phyloP scores from a whole-genome alignment of 2,797 vertebrate species.

The Miopithecus talapoin region DNA sequence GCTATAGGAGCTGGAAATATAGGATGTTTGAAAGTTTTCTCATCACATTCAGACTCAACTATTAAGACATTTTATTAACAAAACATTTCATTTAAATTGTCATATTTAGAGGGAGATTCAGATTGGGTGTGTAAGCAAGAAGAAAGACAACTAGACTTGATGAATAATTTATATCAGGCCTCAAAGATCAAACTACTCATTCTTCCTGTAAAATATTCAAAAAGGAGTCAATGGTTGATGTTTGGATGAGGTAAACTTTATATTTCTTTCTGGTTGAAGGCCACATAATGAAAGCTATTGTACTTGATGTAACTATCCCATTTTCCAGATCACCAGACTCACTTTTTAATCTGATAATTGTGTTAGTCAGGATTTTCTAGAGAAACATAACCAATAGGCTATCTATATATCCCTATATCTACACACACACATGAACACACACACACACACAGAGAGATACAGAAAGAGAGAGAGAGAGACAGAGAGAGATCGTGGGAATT shows the following conservation, averaged over 20 bases:
- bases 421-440: not conserved
- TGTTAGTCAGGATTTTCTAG: not conserved
- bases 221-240: not conserved
- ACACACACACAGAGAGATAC: fast-evolving
- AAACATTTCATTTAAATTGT: not conserved
- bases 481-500: not conserved
- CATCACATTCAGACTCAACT: not conserved
- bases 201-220: not conserved
- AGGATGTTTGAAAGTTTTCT: not conserved
- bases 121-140: not conserved
- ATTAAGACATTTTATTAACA: not conserved
- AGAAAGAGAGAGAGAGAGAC: not conserved
- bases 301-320: not conserved
- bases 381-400: not conserved
- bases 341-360: not conserved
- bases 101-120: not conserved
- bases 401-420: not conserved
- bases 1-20: not conserved
- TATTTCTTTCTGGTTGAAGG: not conserved
- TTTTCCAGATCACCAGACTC: not conserved
- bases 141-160: not conserved
- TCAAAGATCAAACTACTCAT: not conserved
- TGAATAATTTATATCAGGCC: not conserved
- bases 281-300: not conserved
- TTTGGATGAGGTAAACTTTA: not conserved